Percentiles rank a stretch among this genome's conserved stretches.
Conservation (phyloP, 2,888 invertebrate species). For the Physocephala rufipes region DNA sequence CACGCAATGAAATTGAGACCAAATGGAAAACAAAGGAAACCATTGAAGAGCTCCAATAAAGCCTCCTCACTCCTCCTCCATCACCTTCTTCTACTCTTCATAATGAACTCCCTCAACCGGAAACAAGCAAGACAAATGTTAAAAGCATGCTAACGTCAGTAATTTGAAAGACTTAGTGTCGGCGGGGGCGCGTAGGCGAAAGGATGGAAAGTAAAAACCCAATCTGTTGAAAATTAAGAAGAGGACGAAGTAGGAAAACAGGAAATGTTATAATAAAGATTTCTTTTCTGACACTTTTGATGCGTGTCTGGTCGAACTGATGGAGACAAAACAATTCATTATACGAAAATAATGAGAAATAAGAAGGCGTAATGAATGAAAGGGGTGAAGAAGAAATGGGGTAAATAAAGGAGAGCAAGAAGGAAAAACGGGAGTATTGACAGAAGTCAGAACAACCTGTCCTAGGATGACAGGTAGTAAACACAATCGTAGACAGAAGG, state of each 20-base stretch:
- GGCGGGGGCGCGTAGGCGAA: neutral
- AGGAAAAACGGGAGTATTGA: neutral
- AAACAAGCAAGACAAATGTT: no score
- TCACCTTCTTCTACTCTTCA: no score
- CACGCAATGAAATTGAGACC: no score
- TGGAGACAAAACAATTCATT: conserved; percentile 3
- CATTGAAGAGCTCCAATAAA: no score
- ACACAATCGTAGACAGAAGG: neutral
- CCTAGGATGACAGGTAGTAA: neutral
- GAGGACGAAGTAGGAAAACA: neutral
- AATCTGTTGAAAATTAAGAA: neutral
- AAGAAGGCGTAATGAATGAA: neutral
- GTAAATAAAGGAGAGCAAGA: neutral
- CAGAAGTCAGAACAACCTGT: neutral
- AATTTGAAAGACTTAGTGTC: neutral
- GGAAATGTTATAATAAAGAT: neutral
- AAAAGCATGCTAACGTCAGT: no score
- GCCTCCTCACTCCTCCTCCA: no score
- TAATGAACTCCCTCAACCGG: no score
- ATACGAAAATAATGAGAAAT: no score
- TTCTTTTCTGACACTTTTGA: conserved; percentile 25
- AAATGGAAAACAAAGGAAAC: no score
- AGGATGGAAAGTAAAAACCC: no score
- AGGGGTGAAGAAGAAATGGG: neutral
- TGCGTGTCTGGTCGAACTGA: conserved; percentile 21